Conservation (phyloP, 2,888 invertebrate species). For the Oligia latruncula region DNA sequence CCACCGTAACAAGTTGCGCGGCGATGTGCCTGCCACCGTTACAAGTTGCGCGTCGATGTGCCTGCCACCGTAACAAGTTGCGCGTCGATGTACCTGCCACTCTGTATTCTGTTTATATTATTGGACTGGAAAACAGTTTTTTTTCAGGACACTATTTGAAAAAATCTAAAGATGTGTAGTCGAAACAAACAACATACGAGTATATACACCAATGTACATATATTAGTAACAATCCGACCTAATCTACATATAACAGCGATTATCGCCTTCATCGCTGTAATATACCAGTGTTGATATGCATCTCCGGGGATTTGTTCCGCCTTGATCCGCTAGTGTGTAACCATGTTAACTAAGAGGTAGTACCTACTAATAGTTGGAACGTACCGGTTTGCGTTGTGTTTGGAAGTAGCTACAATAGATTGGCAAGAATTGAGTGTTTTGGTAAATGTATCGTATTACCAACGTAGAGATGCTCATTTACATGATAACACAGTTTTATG, state of each 20-base stretch:
- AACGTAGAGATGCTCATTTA: neutral
- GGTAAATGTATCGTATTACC: neutral
- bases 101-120: no score
- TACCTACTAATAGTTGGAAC: neutral
- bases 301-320: conserved; percentile 74
- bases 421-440: neutral
- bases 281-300: conserved; percentile 68
- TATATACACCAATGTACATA: neutral
- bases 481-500: neutral
- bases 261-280: conserved; percentile 70
- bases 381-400: neutral
- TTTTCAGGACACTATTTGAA: no score
- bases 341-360: conserved; percentile 30
- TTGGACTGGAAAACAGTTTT: neutral
- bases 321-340: conserved; percentile 61
- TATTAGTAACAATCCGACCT: conserved; percentile 63
- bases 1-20: no score
- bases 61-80: no score
- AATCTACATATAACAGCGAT: conserved; percentile 81
- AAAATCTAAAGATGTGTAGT: no score
- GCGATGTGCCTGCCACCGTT: no score
- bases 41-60: no score
- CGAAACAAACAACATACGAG: neutral
- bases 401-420: neutral
- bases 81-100: no score